These are phyloP conservation scores for Florisuga fusca DNA, from an alignment of 2,797 vertebrate genomes.

Conservation along the genomic window DNA sequence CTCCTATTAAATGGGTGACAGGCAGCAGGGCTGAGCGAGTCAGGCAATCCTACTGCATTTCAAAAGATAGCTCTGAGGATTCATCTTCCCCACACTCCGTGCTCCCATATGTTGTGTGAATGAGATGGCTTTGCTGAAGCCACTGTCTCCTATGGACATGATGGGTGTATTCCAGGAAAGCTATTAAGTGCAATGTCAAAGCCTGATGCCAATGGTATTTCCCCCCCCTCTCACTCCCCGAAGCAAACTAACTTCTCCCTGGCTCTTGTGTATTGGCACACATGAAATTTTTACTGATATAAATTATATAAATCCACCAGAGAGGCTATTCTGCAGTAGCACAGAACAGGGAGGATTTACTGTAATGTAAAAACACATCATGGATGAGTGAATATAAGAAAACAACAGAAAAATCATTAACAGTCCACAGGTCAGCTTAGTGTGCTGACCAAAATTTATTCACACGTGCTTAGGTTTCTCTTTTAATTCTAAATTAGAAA, in stretches of 20 bases:
- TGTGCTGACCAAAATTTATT: not conserved
- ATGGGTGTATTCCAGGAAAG: slow-evolving; percentile 52
- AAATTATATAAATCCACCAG: slow-evolving; percentile 5
- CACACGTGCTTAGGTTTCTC: not conserved
- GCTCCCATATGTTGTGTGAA: slow-evolving; percentile 37
- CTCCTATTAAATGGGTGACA: not conserved
- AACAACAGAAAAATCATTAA: slow-evolving; percentile 49
- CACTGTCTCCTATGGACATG: slow-evolving; percentile 32
- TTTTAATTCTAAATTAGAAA: not conserved
- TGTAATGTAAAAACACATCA: not conserved
- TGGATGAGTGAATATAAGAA: slow-evolving; percentile 2
- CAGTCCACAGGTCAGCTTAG: not conserved
- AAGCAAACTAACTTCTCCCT: slow-evolving; percentile 21
- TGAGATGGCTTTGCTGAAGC: slow-evolving; percentile 30
- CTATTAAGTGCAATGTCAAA: slow-evolving; percentile 50
- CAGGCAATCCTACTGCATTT: slow-evolving; percentile 21
- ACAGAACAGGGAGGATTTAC: not conserved
- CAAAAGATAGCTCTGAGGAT: slow-evolving; percentile 44
- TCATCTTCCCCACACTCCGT: not conserved
- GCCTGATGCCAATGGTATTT: not conserved
- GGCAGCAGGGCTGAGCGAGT: not conserved
- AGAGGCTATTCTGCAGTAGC: not conserved
- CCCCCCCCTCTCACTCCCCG: not conserved
- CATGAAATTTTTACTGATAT: slow-evolving; percentile 25
- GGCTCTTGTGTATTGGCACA: slow-evolving; percentile 3